Conservation (phyloP, 2,113 vertebrate species). For the Anoplopoma fimbria region DNA sequence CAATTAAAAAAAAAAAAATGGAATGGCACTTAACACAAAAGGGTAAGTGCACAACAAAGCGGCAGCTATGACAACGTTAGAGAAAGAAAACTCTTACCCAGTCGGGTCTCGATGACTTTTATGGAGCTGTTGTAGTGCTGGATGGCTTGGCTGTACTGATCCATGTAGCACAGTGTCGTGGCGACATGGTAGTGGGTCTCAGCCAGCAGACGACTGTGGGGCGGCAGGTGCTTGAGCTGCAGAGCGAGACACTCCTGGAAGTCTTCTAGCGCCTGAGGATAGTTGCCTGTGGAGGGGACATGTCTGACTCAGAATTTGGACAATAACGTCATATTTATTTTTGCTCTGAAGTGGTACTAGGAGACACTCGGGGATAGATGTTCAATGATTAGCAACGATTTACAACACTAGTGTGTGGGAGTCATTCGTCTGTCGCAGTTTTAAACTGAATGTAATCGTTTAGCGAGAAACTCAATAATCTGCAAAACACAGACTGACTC, state of each 20-base stretch:
- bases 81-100: conserved; percentile 83
- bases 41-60: neutral
- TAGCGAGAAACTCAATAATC: neutral
- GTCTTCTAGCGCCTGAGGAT: conserved; percentile 93
- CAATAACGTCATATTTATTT: neutral
- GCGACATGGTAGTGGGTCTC: conserved; percentile 97
- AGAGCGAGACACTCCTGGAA: conserved; percentile 93
- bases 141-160: conserved; percentile 90
- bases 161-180: conserved; percentile 90
- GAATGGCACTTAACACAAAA: too few species aligned
- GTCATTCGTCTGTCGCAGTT: neutral
- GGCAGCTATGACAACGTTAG: neutral
- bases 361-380: neutral
- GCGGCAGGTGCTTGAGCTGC: conserved; percentile 92
- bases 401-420: neutral
- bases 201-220: conserved; percentile 92
- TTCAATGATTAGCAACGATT: neutral
- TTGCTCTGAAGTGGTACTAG: neutral
- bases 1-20: neutral
- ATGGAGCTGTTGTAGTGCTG: conserved; percentile 92
- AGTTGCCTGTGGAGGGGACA: conserved; percentile 88
- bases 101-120: conserved; percentile 92
- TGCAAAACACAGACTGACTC: neutral
- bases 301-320: neutral
- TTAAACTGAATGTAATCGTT: neutral